Percentiles rank a stretch among this genome's conserved stretches.
phyloP scores from a whole-genome alignment of 2,888 invertebrate species.

The Pegoplata infirma region DNA sequence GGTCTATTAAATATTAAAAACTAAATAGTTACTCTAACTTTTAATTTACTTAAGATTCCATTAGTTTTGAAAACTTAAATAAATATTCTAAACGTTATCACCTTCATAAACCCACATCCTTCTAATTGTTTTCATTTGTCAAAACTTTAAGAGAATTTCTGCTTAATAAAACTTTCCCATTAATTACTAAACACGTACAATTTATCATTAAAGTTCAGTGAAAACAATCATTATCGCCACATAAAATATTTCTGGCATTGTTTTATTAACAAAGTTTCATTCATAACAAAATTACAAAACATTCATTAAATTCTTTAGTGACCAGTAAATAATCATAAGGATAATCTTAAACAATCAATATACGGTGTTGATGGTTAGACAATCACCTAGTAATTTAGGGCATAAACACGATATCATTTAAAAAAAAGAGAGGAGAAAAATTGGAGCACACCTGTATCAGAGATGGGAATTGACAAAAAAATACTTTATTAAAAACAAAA shows the following conservation, averaged over 20 bases:
- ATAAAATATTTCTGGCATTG: background rate
- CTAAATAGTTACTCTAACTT: too few relatives aligned
- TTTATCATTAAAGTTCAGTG: background rate
- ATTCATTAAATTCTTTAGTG: background rate
- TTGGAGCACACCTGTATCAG: too few relatives aligned
- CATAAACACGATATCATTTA: background rate
- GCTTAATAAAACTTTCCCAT: background rate
- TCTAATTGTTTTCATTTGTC: background rate
- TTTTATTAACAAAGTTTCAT: too few relatives aligned
- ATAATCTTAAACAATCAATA: background rate
- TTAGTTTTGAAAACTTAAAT: too few relatives aligned
- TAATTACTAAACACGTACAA: background rate
- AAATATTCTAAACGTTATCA: background rate
- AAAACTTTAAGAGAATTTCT: background rate
- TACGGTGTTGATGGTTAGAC: background rate
- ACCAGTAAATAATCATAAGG: background rate
- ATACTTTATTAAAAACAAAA: too few relatives aligned
- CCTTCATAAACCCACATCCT: background rate
- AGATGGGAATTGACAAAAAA: too few relatives aligned
- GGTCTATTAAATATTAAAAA: too few relatives aligned
- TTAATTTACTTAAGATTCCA: too few relatives aligned
- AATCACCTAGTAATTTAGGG: background rate
- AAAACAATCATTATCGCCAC: background rate
- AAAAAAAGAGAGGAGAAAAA: too few relatives aligned
- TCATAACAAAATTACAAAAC: too few relatives aligned